Conservation (phyloP, 2,113 vertebrate genomes). For the Pygoscelis antarcticus region DNA sequence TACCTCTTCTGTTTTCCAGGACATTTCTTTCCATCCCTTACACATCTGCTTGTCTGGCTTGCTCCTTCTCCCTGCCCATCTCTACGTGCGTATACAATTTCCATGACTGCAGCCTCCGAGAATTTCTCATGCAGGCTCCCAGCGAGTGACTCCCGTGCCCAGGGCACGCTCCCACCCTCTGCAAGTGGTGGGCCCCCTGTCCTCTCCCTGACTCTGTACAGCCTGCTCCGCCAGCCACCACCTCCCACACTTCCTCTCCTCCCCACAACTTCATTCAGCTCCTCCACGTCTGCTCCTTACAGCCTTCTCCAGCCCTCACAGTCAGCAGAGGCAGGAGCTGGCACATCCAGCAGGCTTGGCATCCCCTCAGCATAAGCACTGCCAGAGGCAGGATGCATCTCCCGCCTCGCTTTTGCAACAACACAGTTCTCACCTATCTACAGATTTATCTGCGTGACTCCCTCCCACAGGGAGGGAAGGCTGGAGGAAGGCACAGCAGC, state of each 20-base stretch:
- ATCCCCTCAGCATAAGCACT: not conserved
- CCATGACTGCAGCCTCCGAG: not conserved
- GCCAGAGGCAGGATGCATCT: not conserved
- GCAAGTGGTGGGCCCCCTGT: not conserved
- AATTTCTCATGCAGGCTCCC: not conserved
- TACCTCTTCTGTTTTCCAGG: not conserved
- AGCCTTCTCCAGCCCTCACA: not conserved
- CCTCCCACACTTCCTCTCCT: not conserved
- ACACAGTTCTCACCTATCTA: not conserved
- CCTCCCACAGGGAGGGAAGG: not conserved
- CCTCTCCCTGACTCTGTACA: not conserved
- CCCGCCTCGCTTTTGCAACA: not conserved
- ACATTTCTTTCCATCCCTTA: not conserved
- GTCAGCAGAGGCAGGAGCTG: not conserved
- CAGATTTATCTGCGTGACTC: not conserved
- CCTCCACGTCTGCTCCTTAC: not conserved
- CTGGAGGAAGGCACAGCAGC: not conserved
- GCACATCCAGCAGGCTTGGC: not conserved
- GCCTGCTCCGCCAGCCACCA: not conserved
- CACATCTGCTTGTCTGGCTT: not conserved
- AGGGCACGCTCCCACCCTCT: slow-evolving; percentile 17
- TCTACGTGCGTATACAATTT: not conserved
- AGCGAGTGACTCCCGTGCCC: not conserved
- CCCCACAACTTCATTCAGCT: not conserved
- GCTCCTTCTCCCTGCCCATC: not conserved